phyloP scores from a whole-genome alignment of 1,140 invertebrate species.

The Orius insidiosus region DNA sequence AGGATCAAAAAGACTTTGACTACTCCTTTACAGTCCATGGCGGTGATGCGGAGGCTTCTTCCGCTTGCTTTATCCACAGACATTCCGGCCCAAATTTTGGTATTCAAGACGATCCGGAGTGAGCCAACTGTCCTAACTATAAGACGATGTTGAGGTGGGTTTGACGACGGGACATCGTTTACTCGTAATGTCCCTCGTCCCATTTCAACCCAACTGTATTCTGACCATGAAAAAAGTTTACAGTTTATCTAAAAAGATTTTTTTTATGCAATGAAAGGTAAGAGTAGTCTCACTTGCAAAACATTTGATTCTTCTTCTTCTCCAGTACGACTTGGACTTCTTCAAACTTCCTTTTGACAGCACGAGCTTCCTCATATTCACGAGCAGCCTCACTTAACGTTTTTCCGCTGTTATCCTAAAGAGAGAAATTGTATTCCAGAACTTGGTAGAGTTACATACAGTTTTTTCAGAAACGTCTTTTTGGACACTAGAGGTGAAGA shows the following conservation, averaged over 20 bases:
- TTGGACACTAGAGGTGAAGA: slow-evolving; percentile 37
- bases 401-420: slow-evolving; percentile 21
- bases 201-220: slow-evolving; percentile 59
- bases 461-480: slow-evolving; percentile 26
- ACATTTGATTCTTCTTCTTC: slow-evolving; percentile 89
- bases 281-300: slow-evolving; percentile 49
- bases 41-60: slow-evolving; percentile 77
- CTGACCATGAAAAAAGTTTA: slow-evolving; percentile 71
- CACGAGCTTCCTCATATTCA: slow-evolving; percentile 65
- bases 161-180: slow-evolving; percentile 56
- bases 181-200: slow-evolving; percentile 73
- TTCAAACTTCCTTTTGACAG: slow-evolving; percentile 71
- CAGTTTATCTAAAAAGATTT: slow-evolving; percentile 53
- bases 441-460: too few relatives aligned
- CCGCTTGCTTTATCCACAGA: slow-evolving; percentile 65
- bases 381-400: slow-evolving; percentile 56
- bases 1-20: slow-evolving; percentile 74
- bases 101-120: slow-evolving; percentile 77
- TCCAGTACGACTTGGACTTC: slow-evolving; percentile 69
- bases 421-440: too few relatives aligned
- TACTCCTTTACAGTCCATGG: slow-evolving; percentile 63
- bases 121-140: slow-evolving; percentile 77
- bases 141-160: slow-evolving; percentile 38
- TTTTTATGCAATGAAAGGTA: too few relatives aligned
- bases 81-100: slow-evolving; percentile 89